Evolutionary conservation across 2,888 invertebrate species (phyloP).

Genomic region (Agonopterix arenella): DNA sequence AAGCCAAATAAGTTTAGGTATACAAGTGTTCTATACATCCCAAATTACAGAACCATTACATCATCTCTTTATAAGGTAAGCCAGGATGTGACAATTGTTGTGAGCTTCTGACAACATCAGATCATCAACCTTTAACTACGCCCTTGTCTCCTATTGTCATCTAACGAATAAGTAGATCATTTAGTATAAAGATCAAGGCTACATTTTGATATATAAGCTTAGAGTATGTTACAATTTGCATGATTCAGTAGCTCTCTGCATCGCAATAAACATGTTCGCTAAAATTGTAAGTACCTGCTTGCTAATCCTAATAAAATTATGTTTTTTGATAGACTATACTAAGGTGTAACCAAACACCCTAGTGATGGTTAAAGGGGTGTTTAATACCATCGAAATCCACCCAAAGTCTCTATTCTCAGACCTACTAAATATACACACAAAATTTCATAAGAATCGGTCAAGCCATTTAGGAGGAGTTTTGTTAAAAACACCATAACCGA

Average conservation of each 20-base stretch:
- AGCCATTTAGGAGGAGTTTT: too few relatives aligned
- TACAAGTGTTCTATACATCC: not conserved
- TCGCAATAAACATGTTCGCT: slow-evolving; percentile 48
- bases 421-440: too few relatives aligned
- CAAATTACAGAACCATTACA: slow-evolving; percentile 2
- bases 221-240: slow-evolving; percentile 16
- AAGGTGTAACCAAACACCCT: too few relatives aligned
- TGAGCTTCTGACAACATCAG: slow-evolving; percentile 24
- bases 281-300: slow-evolving; percentile 43
- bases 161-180: slow-evolving; percentile 19
- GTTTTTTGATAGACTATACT: too few relatives aligned
- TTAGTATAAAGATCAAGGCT: slow-evolving; percentile 48
- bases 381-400: too few relatives aligned
- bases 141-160: slow-evolving; percentile 32
- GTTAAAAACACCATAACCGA: too few relatives aligned
- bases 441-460: too few relatives aligned
- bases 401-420: too few relatives aligned
- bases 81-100: slow-evolving; percentile 26
- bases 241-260: slow-evolving; percentile 44
- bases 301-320: too few relatives aligned
- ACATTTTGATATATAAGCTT: slow-evolving; percentile 41
- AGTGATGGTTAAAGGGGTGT: too few relatives aligned
- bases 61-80: slow-evolving; percentile 27
- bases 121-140: slow-evolving; percentile 34
- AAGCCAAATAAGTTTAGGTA: not conserved